A percentile compares a stretch with the other conserved stretches of the same genome.
Conservation (phyloP, 2,797 vertebrate genomes). For the Malacoraja senta region DNA sequence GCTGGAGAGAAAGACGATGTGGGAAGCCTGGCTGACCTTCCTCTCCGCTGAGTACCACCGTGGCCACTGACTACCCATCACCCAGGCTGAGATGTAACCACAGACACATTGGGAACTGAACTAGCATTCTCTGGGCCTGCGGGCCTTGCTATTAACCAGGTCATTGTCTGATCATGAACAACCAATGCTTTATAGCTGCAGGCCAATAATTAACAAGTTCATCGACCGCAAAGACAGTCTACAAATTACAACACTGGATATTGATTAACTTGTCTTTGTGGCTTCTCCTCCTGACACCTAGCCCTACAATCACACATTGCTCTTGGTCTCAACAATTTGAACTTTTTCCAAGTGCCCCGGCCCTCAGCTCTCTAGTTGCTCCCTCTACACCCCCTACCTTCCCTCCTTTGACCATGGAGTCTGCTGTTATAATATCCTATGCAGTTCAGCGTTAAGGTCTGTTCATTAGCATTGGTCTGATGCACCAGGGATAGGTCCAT, state of each 20-base stretch:
- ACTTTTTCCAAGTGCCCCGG: not conserved
- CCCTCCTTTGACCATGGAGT: not conserved
- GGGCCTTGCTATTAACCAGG: not conserved
- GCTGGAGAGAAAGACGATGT: not conserved
- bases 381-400: not conserved
- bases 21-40: not conserved
- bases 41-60: not conserved
- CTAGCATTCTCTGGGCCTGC: not conserved
- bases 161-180: not conserved
- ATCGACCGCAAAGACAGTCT: not conserved
- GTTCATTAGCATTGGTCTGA: not conserved
- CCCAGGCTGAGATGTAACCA: not conserved
- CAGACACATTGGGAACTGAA: not conserved
- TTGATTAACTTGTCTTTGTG: not conserved
- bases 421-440: no score
- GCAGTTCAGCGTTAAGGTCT: not conserved
- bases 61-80: not conserved
- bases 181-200: no score
- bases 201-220: not conserved
- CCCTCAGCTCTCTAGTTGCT: not conserved
- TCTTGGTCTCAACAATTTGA: not conserved
- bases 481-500: not conserved
- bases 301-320: not conserved
- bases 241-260: not conserved
- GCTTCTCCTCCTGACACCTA: not conserved